phyloP scores from a whole-genome alignment of 2,888 invertebrate species.

The Amorpha juglandis region DNA sequence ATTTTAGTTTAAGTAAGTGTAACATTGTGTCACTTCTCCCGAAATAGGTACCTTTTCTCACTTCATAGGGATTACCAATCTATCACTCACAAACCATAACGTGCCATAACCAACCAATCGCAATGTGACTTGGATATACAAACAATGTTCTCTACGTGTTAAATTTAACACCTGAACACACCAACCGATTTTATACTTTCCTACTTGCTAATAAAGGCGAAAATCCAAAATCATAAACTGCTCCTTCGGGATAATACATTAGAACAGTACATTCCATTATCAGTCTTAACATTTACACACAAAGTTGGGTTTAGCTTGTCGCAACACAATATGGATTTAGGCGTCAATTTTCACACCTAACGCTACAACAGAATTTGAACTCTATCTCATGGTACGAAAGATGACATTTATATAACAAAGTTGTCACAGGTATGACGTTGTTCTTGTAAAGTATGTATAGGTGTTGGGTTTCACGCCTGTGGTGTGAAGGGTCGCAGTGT shows the following conservation, averaged over 20 bases:
- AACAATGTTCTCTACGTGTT: constrained; percentile 69
- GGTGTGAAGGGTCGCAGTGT: constrained; percentile 77
- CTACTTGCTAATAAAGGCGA: constrained; percentile 26
- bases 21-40: too few relatives aligned
- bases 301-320: constrained; percentile 12
- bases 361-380: constrained; percentile 38
- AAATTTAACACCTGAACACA: constrained; percentile 69
- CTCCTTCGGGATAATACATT: constrained; percentile 6
- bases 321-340: constrained; percentile 39
- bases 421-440: constrained; percentile 47
- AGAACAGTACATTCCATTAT: constrained; percentile 5
- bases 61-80: background rate
- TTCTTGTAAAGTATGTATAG: constrained; percentile 48
- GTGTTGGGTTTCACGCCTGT: constrained; percentile 81
- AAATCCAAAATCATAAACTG: constrained; percentile 25
- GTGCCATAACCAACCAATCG: constrained; percentile 61
- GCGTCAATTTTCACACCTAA: constrained; percentile 83
- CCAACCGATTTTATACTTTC: constrained; percentile 41
- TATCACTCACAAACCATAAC: constrained; percentile 10
- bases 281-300: constrained; percentile 30
- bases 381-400: background rate
- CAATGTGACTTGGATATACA: constrained; percentile 53
- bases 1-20: too few relatives aligned
- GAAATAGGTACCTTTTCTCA: too few relatives aligned
- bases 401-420: constrained; percentile 36